These are phyloP conservation scores for Hyppa rectilinea DNA, from an alignment of 2,888 invertebrate genomes.

Conservation along the genomic window DNA sequence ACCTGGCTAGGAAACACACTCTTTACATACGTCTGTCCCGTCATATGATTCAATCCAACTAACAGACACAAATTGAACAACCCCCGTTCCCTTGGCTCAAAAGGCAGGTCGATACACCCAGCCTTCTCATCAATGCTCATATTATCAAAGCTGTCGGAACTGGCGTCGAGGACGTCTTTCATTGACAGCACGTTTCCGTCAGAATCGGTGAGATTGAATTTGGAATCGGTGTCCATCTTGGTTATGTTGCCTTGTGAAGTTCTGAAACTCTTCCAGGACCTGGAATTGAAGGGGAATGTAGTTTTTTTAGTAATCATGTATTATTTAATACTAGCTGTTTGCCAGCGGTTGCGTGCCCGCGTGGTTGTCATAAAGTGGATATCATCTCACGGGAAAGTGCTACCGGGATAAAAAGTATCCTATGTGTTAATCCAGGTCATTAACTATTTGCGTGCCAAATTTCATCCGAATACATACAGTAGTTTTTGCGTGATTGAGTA, in stretches of 20 bases:
- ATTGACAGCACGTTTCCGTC: constrained; percentile 79
- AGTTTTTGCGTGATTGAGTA: too few relatives aligned
- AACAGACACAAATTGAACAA: constrained; percentile 93
- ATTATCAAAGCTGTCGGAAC: constrained; percentile 74
- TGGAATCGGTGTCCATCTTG: constrained; percentile 81
- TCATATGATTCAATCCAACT: constrained; percentile 92
- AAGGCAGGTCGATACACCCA: constrained; percentile 84
- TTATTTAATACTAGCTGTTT: too few relatives aligned
- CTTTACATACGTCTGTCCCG: constrained; percentile 93
- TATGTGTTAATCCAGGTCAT: too few relatives aligned
- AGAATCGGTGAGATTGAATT: constrained; percentile 81
- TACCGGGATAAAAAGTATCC: too few relatives aligned
- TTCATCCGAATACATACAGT: too few relatives aligned
- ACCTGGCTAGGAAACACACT: constrained; percentile 93
- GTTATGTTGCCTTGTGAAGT: constrained; percentile 82
- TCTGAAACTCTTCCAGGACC: constrained; percentile 88
- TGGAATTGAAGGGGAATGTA: not conserved
- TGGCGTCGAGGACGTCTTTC: constrained; percentile 74
- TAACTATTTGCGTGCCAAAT: too few relatives aligned
- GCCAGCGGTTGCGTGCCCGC: too few relatives aligned
- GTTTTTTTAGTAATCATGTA: not conserved
- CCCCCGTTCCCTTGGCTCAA: constrained; percentile 82
- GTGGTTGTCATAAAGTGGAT: too few relatives aligned
- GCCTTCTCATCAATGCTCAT: constrained; percentile 84
- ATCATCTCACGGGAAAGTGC: too few relatives aligned